Conservation (phyloP, 2,113 vertebrate species). For the Bettongia penicillata region DNA sequence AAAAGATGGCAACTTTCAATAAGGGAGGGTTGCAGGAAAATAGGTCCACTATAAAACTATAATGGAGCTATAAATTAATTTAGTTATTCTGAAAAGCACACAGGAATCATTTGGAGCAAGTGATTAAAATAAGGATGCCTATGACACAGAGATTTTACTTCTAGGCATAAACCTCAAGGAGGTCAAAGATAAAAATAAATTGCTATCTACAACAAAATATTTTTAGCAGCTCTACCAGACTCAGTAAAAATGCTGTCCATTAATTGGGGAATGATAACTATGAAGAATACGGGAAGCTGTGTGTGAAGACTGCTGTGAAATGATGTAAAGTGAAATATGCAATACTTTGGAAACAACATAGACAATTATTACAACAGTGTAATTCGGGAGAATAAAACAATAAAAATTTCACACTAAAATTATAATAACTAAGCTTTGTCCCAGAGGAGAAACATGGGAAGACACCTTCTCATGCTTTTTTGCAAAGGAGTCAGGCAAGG, state of each 20-base stretch:
- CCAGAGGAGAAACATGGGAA: not conserved
- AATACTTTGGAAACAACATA: not conserved
- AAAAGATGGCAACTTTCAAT: not conserved
- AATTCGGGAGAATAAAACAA: not conserved
- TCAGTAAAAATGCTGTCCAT: not conserved
- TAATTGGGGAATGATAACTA: not conserved
- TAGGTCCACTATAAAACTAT: not conserved
- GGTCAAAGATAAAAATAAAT: not conserved
- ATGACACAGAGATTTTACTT: not conserved
- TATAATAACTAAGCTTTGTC: not conserved
- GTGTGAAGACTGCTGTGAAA: not conserved
- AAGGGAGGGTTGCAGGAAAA: not conserved
- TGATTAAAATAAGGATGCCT: not conserved
- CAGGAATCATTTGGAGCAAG: not conserved
- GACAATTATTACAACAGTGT: not conserved
- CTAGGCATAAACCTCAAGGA: not conserved
- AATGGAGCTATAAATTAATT: not conserved
- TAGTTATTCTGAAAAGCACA: not conserved
- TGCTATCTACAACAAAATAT: not conserved
- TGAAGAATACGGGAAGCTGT: not conserved
- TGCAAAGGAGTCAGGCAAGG: not conserved
- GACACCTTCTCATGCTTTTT: not conserved
- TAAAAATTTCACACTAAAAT: not conserved
- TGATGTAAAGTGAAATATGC: not conserved
- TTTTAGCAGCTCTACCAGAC: not conserved